Evolutionary conservation across 2,797 vertebrate genomes (phyloP).

Genomic region (Aldrovandia affinis): DNA sequence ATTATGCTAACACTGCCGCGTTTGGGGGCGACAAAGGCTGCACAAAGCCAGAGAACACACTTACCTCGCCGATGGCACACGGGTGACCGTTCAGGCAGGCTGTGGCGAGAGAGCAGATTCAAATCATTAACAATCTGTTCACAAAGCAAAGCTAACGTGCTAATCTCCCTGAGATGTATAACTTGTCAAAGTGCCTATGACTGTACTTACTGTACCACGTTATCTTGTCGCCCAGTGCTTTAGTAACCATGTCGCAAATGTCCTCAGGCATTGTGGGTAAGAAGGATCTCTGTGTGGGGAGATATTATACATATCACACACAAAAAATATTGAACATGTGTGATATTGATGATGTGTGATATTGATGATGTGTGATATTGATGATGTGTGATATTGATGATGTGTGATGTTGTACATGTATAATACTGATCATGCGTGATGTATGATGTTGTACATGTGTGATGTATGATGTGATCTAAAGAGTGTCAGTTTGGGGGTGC

Average conservation of each 20-base stretch:
- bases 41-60: slow-evolving; percentile 33
- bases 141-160: not conserved
- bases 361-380: not conserved
- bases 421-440: no score
- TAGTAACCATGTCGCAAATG: slow-evolving; percentile 72
- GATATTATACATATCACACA: no score
- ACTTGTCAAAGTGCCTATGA: not conserved
- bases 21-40: not conserved
- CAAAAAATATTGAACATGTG: no score
- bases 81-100: slow-evolving; percentile 87
- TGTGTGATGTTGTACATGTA: not conserved
- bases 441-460: no score
- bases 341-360: no score
- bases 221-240: slow-evolving; percentile 15
- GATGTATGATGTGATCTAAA: not conserved
- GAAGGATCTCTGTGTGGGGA: slow-evolving; percentile 74
- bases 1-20: no score
- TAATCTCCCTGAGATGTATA: not conserved
- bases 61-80: slow-evolving; percentile 90
- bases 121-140: not conserved
- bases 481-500: not conserved
- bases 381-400: not conserved
- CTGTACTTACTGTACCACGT: slow-evolving; percentile 90
- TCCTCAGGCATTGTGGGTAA: slow-evolving; percentile 96
- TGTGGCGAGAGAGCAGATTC: not conserved